Conservation (phyloP, 2,888 invertebrate species). For the Amphipyra berbera region DNA sequence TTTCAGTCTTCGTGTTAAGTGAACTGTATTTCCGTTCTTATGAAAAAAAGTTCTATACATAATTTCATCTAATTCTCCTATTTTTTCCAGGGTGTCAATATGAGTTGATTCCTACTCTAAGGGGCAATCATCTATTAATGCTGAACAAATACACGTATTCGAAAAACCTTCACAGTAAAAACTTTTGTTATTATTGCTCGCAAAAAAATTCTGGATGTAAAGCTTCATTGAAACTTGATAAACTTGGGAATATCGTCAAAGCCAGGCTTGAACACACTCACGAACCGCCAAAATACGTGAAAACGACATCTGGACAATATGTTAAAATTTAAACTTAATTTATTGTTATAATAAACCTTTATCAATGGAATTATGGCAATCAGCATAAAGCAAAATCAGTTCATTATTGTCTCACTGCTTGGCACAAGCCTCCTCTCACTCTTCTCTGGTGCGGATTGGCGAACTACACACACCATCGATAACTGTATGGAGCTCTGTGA, state of each 20-base stretch:
- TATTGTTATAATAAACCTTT: neutral
- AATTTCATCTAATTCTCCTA: neutral
- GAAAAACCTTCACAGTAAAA: slow-evolving; percentile 32
- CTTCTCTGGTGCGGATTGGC: too few relatives aligned
- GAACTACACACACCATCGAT: too few relatives aligned
- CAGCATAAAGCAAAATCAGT: too few relatives aligned
- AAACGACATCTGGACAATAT: slow-evolving; percentile 36
- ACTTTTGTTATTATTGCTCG: slow-evolving; percentile 58
- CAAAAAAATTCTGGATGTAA: slow-evolving; percentile 46
- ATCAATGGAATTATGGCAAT: too few relatives aligned
- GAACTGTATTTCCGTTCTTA: too few relatives aligned
- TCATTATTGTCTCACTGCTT: too few relatives aligned
- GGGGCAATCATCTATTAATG: slow-evolving; percentile 51
- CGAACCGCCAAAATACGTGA: slow-evolving; percentile 50
- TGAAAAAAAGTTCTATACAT: too few relatives aligned
- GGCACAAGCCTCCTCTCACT: too few relatives aligned
- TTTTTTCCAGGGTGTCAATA: slow-evolving; percentile 32
- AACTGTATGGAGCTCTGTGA: too few relatives aligned
- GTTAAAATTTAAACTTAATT: slow-evolving; percentile 42
- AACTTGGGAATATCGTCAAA: slow-evolving; percentile 13
- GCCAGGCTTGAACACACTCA: slow-evolving; percentile 39
- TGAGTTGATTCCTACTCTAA: slow-evolving; percentile 47
- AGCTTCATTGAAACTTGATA: slow-evolving; percentile 46
- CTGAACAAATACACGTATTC: slow-evolving; percentile 56
- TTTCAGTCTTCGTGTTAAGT: too few relatives aligned